Evolutionary conservation across 2,113 vertebrate species (phyloP), one percentile per base, ranked within the genome.

Genomic region (Elgaria multicarinata): DNA sequence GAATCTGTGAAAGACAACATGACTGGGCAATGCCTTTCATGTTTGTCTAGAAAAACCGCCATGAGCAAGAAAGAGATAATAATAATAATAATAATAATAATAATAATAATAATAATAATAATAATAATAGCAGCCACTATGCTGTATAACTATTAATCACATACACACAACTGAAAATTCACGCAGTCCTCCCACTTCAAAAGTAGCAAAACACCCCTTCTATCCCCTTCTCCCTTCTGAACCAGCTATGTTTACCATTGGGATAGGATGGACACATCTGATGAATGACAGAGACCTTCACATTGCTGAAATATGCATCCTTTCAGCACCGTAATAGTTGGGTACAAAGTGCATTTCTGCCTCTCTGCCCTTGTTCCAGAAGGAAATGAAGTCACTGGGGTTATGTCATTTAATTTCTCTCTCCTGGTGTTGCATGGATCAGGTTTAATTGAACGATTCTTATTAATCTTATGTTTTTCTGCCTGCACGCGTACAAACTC

Each of bases 401-500:
- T 74, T 13, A 36, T 92, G 10, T 58, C 2, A 12, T 13, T 0
- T 67, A 36, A 74, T 83, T 82, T 89, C 31, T 75, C 28, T 79
- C 39, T 83, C 69, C 33, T n/a, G 24, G 42, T 18, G 39, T 13
- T 92, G 55, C 16, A 3, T 18, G 46, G 71, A 81, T 82, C 26
- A 90, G 2, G 12, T 80, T 42, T 0, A 0, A 64, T 87, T 85
- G 44, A 77, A 14, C 20, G 10, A 2, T 69, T 90, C 18, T n/a
- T 50, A 44, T 82, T 91, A 58, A 81, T 64, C 2, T 2, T 84
- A 86, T 88, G 8, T 4, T 24, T 69, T 55, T 92, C 75, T 87
- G 66, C 26, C 5, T 46, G 86, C 1, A 4, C 58, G 31, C 42
- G 62, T 77, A n/a, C 46, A 69, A 82, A 77, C 86, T 28, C 76